Evolutionary conservation across 2,113 vertebrate species (phyloP), one percentile per base, ranked within the genome.

Genomic region (Rhinichthys klamathensis): DNA sequence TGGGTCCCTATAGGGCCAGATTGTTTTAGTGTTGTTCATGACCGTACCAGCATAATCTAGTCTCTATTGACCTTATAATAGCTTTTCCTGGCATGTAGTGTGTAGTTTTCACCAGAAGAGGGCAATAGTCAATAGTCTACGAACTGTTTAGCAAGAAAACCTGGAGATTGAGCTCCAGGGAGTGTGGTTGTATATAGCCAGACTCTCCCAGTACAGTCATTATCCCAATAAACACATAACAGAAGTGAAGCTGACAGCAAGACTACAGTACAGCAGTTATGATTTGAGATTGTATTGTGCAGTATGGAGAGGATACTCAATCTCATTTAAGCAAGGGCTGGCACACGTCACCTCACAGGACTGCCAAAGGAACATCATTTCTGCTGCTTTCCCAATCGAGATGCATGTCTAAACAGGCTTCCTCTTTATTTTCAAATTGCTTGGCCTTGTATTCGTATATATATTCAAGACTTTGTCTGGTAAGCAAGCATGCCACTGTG

Each of bases 261-360:
- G 49, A 80, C 78, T 79, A 80, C n/a, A 51, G 23, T 38, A 87
- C 44, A 87, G 32, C 67, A 82, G 54, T 65, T 56, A 82, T 30
- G 23, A 73, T 27, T 78, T 75, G 74, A 83, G 49, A 80, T 38
- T 72, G 63, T 38, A 35, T 69, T 73, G 56, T 80, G 60, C 82
- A 77, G 72, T 79, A 70, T 74, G 23, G 56, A 82, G 30, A 63
- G 21, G 63, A 83, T 21, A 82, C 63, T 82, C 49, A 72, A 75
- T 78, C 72, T 41, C 72, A 74, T 65, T 49, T 70, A 60, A 56
- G 44, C 23, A 23, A 84, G 32, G 46, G 58, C 35, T 63, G 74
- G 77, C 81, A 87, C 63, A 70, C 60, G 18, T 61, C 84, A 60
- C 44, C n/a, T 21, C 16, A 51, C 54, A 82, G 46, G 44, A 35